A percentile compares a stretch with the other conserved stretches of the same genome.
These are phyloP conservation scores for Drosophila prolongata DNA, from an alignment of 2,888 invertebrate genomes.

Conservation along the genomic window DNA sequence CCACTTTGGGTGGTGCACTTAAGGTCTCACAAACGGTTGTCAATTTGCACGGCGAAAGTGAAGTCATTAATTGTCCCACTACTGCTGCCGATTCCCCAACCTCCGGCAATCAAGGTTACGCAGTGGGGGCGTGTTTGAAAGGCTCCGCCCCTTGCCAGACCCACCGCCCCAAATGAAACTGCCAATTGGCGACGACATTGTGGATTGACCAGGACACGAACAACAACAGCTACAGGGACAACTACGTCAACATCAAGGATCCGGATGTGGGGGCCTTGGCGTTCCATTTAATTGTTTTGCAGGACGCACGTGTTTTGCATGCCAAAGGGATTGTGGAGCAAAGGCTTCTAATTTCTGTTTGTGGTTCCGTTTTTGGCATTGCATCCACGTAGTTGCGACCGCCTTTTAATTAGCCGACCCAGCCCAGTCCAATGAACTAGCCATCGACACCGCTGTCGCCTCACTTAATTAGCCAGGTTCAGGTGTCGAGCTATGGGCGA, in stretches of 20 bases:
- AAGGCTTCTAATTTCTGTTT: conserved; percentile 53
- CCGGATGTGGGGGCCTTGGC: conserved; percentile 32
- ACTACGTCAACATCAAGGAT: conserved; percentile 23
- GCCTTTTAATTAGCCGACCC: conserved; percentile 68
- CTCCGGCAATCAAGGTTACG: conserved; percentile 40
- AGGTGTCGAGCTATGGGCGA: conserved; percentile 21
- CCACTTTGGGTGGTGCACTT: conserved; percentile 13
- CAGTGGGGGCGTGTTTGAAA: conserved; percentile 21
- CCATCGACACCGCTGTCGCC: conserved; percentile 42
- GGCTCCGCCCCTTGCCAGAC: neutral
- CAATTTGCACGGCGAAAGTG: conserved; percentile 55
- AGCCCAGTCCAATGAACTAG: conserved; percentile 41
- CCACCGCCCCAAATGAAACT: neutral
- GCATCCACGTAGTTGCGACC: conserved; percentile 62
- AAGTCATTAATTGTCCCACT: conserved; percentile 61
- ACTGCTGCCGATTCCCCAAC: conserved; percentile 19
- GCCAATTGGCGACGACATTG: conserved; percentile 41
- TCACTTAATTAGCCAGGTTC: conserved; percentile 57
- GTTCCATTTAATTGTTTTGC: conserved; percentile 69
- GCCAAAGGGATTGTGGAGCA: conserved; percentile 20
- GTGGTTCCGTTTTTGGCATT: conserved; percentile 60
- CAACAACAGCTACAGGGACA: conserved; percentile 10
- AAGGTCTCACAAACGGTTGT: conserved; percentile 30
- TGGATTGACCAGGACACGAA: conserved; percentile 37
- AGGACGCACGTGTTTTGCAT: conserved; percentile 70